Evolutionary conservation across 2,888 invertebrate species (phyloP), one percentile per base, ranked within the genome.

Genomic region (Nematopogon swammerdamellus): DNA sequence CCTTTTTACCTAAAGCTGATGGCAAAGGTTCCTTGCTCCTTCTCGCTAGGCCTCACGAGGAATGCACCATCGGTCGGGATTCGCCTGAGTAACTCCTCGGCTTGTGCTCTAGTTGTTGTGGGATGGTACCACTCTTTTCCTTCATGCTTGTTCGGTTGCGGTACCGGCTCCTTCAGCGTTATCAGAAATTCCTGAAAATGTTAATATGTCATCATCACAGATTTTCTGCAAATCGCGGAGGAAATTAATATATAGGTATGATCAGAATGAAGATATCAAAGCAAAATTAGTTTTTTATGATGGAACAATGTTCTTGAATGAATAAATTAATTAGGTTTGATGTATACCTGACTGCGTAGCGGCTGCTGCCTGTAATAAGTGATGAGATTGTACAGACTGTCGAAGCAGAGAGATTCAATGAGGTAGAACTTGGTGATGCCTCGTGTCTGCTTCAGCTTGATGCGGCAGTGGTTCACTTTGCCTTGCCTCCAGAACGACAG

Each of bases 131-230:
- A 97, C 58, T 91, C 92, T 72, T 92, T 91, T 51, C 87, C 90
- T 67, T 95, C 95, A 60, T 97, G 97, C 63, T 93, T 92, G 63
- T 92, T 93, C 18, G 95, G 95, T 66, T 96, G 97, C 0, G 97
- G 97, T 2, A 97, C 96, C 0, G 97, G 94, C 64, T 95, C 92
- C 59, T 86, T 87, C 0, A 97, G 79, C 0, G 86, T 91, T 57
- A 96, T 93, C 25, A 91, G 83, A 70, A 96, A 96, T 68, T 95
- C 93, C 80, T 89, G 60, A 10, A 55, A 56, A 50, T 49, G 48
- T n/a, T n/a, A n/a, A n/a, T n/a, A n/a, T n/a, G n/a, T n/a, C n/a
- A n/a, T n/a, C n/a, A n/a, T n/a, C n/a, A n/a, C n/a, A n/a, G n/a
- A n/a, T n/a, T 6, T 18, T n/a, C n/a, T n/a, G n/a, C n/a, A n/a